These are phyloP conservation scores for Invenusta paracnida DNA, from an alignment of 2,888 invertebrate species.

Conservation along the genomic window DNA sequence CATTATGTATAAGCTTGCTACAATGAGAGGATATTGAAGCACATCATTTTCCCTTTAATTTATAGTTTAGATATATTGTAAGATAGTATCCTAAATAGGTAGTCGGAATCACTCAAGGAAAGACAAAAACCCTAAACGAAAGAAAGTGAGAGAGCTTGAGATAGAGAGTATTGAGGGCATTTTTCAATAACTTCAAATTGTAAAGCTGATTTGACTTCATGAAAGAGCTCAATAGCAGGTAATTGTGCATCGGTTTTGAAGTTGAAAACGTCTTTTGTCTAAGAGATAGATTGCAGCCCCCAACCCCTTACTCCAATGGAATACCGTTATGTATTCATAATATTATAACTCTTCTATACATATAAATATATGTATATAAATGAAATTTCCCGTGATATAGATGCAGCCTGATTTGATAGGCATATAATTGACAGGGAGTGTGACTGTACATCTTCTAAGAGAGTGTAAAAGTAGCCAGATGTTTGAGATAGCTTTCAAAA, in stretches of 20 bases:
- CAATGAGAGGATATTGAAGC: neutral
- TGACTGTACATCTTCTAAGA: neutral
- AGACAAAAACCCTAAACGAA: neutral
- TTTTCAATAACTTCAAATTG: neutral
- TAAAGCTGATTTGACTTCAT: neutral
- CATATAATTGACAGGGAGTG: neutral
- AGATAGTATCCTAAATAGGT: too few species aligned
- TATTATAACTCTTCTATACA: too few species aligned
- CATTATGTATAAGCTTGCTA: too few species aligned
- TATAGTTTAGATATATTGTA: too few species aligned
- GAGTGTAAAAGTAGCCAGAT: neutral
- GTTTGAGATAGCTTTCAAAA: neutral
- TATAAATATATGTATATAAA: too few species aligned
- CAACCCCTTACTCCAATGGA: neutral
- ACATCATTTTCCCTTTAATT: neutral
- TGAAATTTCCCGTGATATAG: too few species aligned
- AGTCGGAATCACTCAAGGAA: too few species aligned
- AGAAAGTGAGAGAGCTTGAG: neutral
- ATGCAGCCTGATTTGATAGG: too few species aligned
- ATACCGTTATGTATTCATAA: too few species aligned
- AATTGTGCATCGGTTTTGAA: neutral
- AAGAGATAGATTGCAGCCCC: neutral
- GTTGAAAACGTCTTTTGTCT: neutral
- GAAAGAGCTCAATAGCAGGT: neutral
- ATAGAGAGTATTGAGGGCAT: too few species aligned